These are phyloP conservation scores for Battus philenor DNA, from an alignment of 1,140 invertebrate species.

Conservation along the genomic window DNA sequence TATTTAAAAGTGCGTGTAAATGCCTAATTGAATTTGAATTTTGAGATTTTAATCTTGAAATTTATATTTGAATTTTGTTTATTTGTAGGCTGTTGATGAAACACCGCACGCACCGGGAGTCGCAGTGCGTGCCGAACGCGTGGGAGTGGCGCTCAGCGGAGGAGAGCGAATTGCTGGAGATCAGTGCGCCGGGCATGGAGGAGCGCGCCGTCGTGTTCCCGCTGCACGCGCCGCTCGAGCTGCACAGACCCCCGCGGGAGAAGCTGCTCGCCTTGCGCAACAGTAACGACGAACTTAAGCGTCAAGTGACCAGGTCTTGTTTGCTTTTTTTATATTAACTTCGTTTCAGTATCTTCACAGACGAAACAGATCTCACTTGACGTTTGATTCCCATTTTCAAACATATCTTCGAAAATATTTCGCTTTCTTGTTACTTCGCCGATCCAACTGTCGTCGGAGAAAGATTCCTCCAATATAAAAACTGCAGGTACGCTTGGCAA, in stretches of 20 bases:
- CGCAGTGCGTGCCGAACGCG: constrained; percentile 30
- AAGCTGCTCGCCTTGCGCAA: constrained; percentile 42
- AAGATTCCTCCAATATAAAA: no score
- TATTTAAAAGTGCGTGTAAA: no score
- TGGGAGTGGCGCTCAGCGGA: constrained; percentile 67
- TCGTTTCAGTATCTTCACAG: no score
- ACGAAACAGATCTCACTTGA: no score
- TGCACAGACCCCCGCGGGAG: constrained; percentile 42
- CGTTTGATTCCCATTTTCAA: no score
- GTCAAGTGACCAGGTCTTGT: constrained; percentile 40
- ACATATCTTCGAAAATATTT: no score
- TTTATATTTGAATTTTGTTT: not conserved
- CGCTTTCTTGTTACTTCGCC: no score
- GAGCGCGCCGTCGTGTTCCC: constrained; percentile 75
- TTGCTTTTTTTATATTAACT: no score
- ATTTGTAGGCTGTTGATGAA: constrained; percentile 48
- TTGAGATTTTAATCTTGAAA: not conserved
- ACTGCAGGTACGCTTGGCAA: no score
- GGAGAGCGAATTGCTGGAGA: constrained; percentile 53
- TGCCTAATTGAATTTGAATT: not conserved
- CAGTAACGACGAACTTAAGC: constrained; percentile 42
- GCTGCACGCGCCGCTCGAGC: constrained; percentile 74
- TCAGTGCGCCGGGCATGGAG: constrained; percentile 54
- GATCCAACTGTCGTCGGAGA: no score
- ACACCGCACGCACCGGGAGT: constrained; percentile 50